A percentile compares a stretch with the other conserved stretches of the same genome.
phyloP scores from a whole-genome alignment of 2,888 invertebrate species.

The Melanotus villosus region DNA sequence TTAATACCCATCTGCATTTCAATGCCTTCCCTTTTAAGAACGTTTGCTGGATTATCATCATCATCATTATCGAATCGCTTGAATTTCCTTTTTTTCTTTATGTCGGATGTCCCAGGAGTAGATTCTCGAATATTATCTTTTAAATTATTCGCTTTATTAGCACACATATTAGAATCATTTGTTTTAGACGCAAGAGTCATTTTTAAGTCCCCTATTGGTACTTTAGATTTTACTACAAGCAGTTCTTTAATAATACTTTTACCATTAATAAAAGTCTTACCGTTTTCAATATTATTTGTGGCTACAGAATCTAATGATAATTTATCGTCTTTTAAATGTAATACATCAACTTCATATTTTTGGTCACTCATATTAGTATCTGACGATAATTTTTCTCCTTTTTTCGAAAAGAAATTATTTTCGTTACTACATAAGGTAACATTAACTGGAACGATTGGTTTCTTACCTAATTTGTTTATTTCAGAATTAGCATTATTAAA shows the following conservation, averaged over 20 bases:
- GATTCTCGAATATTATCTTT: slow-evolving; percentile 34
- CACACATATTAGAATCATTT: not conserved
- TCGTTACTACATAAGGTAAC: no score
- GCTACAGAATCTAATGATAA: not conserved
- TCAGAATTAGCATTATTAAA: slow-evolving; percentile 28
- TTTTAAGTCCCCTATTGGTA: not conserved
- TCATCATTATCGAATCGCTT: slow-evolving; percentile 16
- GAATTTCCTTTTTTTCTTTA: slow-evolving; percentile 50
- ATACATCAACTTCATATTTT: no score
- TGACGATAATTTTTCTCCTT: no score
- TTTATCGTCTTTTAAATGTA: not conserved
- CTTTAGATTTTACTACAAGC: not conserved
- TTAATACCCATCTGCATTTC: not conserved
- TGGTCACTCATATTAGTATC: no score
- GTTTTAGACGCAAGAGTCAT: not conserved
- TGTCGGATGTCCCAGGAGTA: slow-evolving; percentile 55
- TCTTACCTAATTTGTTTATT: no score
- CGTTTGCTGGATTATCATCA: not conserved
- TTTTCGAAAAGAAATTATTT: no score
- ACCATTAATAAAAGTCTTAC: no score
- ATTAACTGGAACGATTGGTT: no score
- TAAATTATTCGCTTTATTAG: not conserved
- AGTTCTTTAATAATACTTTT: no score
- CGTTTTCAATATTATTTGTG: no score
- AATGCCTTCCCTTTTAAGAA: slow-evolving; percentile 46